These are phyloP conservation scores for Acipenser ruthenus DNA, from an alignment of 2,797 vertebrate genomes.

Conservation along the genomic window DNA sequence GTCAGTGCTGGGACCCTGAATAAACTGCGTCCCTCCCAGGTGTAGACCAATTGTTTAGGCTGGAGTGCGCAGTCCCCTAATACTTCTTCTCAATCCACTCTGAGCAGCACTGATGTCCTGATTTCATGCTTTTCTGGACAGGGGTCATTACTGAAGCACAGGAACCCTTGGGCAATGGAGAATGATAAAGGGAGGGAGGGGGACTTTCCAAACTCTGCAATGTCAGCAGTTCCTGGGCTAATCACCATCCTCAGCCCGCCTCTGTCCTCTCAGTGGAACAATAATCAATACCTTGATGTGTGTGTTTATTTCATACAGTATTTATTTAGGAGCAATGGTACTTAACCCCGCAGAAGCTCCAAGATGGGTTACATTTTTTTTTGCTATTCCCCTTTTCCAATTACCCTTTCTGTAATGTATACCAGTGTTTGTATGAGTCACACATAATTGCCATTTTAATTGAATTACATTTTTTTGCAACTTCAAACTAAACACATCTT, in stretches of 20 bases:
- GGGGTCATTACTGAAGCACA: neutral
- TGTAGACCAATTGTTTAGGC: neutral
- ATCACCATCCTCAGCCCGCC: constrained; percentile 6
- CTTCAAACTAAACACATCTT: too few species aligned
- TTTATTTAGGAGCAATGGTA: neutral
- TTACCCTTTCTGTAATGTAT: too few species aligned
- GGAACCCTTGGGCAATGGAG: neutral
- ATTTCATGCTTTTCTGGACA: neutral
- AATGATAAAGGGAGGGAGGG: neutral
- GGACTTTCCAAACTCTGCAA: neutral
- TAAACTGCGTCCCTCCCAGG: neutral
- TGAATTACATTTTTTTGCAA: too few species aligned
- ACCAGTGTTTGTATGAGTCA: too few species aligned
- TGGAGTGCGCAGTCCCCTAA: neutral
- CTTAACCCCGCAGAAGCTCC: too few species aligned
- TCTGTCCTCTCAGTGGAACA: neutral
- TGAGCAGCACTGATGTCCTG: neutral
- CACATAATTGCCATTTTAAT: too few species aligned
- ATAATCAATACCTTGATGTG: constrained; percentile 3
- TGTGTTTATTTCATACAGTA: neutral
- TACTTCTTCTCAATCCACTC: neutral
- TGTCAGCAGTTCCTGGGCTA: constrained; percentile 9
- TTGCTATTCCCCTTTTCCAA: neutral
- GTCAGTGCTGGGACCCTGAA: neutral
- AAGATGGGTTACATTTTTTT: neutral